Base-by-base conservation (phyloP, 2,888 invertebrate genomes). In the Chydorus sphaericus region DNA sequence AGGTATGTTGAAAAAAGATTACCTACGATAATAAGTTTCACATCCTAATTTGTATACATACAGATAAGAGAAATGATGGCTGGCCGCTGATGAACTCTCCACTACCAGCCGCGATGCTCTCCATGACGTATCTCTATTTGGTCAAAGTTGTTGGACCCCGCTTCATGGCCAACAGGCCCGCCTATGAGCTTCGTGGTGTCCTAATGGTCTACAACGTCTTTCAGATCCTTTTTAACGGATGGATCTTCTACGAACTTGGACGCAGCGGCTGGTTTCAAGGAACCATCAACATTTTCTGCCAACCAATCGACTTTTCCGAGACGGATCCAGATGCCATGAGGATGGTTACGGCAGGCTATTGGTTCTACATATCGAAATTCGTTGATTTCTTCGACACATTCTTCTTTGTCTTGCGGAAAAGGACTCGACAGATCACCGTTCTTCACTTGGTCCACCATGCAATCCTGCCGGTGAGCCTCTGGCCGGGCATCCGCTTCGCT, bases 1-100 rank as follows among this genome's bases (percentile, higher is more conserved):
- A 44, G 44, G 44, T 44, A 44, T 14, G 10, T 20, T n/a, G n/a
- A n/a, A n/a, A n/a, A n/a, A n/a, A n/a, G n/a, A n/a, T n/a, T n/a
- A n/a, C n/a, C n/a, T n/a, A n/a, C n/a, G n/a, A n/a, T n/a, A n/a
- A n/a, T n/a, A n/a, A n/a, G n/a, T n/a, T n/a, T n/a, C n/a, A n/a
- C n/a, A n/a, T n/a, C n/a, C n/a, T n/a, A n/a, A n/a, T n/a, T n/a
- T 38, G 16, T n/a, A 3, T 14, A 2, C 20, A 18, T 39, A 7
- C 26, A 44, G 44, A 44, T 18, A 44, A 3, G 26, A 23, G 44
- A 23, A 44, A 23, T 1, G 44, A 44, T 44, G 44, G 44, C n/a
- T 44, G 44, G 44, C 23, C 44, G 14, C 18, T 44, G 44, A 44
- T 44, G 44, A 44, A 28, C 20, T 44, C 44, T 23, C 44, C 44